These are phyloP conservation scores for Epirrita christyi DNA, from an alignment of 2,888 invertebrate genomes.

Conservation along the genomic window DNA sequence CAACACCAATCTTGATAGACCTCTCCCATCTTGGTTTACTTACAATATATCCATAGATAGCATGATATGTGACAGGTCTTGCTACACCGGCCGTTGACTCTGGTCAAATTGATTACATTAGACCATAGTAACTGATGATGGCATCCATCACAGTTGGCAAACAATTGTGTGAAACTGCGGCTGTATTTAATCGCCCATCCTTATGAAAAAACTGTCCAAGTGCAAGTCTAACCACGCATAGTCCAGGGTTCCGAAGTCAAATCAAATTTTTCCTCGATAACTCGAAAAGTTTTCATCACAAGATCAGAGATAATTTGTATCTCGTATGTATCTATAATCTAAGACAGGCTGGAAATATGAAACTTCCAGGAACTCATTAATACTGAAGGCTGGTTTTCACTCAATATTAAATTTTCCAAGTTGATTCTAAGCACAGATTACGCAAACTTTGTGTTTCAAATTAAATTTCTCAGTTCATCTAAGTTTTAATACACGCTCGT, in stretches of 20 bases:
- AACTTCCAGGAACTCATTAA: too few species aligned
- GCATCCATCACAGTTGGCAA: constrained; percentile 48
- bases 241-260: too few species aligned
- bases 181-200: constrained; percentile 32
- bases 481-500: constrained; percentile 1
- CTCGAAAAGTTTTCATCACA: too few species aligned
- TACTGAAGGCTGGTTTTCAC: too few species aligned
- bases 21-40: neutral
- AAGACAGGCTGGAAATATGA: too few species aligned
- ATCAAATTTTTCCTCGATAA: too few species aligned
- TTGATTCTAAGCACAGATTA: constrained; percentile 5
- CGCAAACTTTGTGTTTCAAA: constrained; percentile 2
- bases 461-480: neutral
- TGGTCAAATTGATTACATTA: constrained; percentile 49
- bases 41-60: constrained; percentile 1
- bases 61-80: constrained; percentile 22
- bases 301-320: too few species aligned
- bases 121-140: constrained; percentile 43
- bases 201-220: neutral
- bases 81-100: constrained; percentile 20
- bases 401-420: neutral
- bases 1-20: constrained; percentile 7
- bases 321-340: too few species aligned
- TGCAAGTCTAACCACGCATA: too few species aligned
- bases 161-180: constrained; percentile 44